phyloP scores from a whole-genome alignment of 2,888 invertebrate species.

The Phengaris alcon region DNA sequence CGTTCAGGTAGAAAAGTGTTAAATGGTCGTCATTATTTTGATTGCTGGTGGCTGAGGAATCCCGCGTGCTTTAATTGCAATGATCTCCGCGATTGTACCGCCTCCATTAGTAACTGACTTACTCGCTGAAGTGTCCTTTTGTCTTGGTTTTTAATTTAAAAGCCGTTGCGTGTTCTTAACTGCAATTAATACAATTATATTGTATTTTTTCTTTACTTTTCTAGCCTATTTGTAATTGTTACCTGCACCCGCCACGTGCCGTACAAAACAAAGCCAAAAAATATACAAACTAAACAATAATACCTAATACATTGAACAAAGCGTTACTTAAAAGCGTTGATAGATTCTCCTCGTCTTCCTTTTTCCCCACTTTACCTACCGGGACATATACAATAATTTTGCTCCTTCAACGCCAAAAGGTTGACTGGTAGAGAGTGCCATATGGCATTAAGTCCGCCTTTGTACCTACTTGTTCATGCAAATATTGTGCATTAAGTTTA shows the following conservation, averaged over 20 bases:
- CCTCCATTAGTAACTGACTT: constrained; percentile 68
- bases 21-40: constrained; percentile 69
- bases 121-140: constrained; percentile 53
- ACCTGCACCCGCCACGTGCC: neutral
- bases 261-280: no score
- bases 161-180: constrained; percentile 43
- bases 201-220: neutral
- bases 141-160: constrained; percentile 53
- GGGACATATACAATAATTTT: no score
- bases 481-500: no score
- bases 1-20: constrained; percentile 66
- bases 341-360: no score
- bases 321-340: no score
- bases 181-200: constrained; percentile 9
- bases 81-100: constrained; percentile 49
- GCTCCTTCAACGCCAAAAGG: no score
- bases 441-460: no score
- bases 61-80: constrained; percentile 59
- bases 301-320: no score
- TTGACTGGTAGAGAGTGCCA: no score
- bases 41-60: constrained; percentile 61
- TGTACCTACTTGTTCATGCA: no score
- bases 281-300: no score
- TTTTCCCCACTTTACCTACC: no score
- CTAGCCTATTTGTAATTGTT: neutral